Conservation (phyloP, 2,113 vertebrate species). For the Galeopterus variegatus region DNA sequence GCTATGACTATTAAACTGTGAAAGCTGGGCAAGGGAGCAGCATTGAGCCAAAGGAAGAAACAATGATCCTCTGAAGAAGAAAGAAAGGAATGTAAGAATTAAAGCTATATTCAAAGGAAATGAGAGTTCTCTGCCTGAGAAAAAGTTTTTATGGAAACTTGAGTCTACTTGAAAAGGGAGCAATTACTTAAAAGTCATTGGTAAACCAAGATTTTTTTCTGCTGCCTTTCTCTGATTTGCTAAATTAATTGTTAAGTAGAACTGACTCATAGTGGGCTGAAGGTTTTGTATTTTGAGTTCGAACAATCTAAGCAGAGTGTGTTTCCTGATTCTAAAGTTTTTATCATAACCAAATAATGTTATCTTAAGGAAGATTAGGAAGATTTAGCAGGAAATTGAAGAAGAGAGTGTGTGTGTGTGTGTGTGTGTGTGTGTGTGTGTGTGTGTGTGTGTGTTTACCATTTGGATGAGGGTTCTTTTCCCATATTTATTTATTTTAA, state of each 20-base stretch:
- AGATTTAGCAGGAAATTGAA: neutral
- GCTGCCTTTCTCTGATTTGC: conserved; percentile 14
- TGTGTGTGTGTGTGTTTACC: neutral
- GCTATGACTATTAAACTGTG: neutral
- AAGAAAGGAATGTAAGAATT: neutral
- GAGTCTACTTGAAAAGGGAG: conserved; percentile 15
- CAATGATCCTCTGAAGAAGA: neutral
- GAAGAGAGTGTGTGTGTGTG: neutral
- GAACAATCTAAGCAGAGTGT: conserved; percentile 28
- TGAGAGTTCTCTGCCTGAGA: neutral
- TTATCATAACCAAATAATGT: conserved; percentile 1
- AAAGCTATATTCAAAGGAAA: neutral
- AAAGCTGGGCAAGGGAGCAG: neutral
- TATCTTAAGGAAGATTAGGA: conserved; percentile 47
- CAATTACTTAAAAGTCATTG: conserved; percentile 66
- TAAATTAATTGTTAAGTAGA: conserved; percentile 55
- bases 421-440: too few species aligned
- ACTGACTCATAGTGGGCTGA: neutral
- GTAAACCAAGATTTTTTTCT: neutral
- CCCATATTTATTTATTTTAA: too few species aligned
- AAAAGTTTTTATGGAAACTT: neutral
- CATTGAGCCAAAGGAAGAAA: neutral
- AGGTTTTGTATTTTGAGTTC: conserved; percentile 47
- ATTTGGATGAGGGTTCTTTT: too few species aligned
- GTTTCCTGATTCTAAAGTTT: conserved; percentile 60